Conservation (phyloP, 2,113 vertebrate species). For the Connochaetes taurinus region DNA sequence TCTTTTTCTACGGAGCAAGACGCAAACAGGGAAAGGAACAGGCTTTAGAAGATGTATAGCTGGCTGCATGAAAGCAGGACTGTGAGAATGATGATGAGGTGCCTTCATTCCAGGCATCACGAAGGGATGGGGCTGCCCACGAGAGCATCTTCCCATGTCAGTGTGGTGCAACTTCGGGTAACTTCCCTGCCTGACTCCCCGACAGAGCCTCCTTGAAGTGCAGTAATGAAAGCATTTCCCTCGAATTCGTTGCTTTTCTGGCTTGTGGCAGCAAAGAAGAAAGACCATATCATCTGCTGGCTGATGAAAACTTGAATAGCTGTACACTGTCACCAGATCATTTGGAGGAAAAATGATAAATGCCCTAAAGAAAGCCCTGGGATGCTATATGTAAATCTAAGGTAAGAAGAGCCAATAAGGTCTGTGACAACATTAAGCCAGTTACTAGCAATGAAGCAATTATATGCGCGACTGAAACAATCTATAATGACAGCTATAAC, state of each 20-base stretch:
- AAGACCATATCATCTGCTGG: conserved; percentile 29
- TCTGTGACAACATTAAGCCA: conserved; percentile 52
- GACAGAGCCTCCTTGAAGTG: conserved; percentile 51
- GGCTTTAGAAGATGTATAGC: background rate
- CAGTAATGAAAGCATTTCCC: conserved; percentile 43
- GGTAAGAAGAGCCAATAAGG: conserved; percentile 50
- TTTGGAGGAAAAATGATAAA: conserved; percentile 55
- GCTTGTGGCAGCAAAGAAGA: conserved; percentile 65
- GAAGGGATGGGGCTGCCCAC: background rate
- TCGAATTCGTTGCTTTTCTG: background rate
- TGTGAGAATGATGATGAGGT: background rate
- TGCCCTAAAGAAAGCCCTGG: conserved; percentile 67
- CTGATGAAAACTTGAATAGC: conserved; percentile 60
- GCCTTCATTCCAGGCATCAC: background rate
- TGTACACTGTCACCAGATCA: conserved; percentile 57
- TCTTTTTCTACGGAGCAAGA: background rate
- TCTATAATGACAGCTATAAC: conserved; percentile 55
- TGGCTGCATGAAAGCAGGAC: background rate
- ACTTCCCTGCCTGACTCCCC: conserved; percentile 4
- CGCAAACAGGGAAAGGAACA: background rate
- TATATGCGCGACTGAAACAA: conserved; percentile 34
- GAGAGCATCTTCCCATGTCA: background rate
- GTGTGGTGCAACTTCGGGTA: background rate
- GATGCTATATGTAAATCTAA: conserved; percentile 64
- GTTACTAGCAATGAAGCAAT: conserved; percentile 62